These are phyloP conservation scores for Rhingia rostrata DNA, from an alignment of 2,888 invertebrate species.

Conservation along the genomic window DNA sequence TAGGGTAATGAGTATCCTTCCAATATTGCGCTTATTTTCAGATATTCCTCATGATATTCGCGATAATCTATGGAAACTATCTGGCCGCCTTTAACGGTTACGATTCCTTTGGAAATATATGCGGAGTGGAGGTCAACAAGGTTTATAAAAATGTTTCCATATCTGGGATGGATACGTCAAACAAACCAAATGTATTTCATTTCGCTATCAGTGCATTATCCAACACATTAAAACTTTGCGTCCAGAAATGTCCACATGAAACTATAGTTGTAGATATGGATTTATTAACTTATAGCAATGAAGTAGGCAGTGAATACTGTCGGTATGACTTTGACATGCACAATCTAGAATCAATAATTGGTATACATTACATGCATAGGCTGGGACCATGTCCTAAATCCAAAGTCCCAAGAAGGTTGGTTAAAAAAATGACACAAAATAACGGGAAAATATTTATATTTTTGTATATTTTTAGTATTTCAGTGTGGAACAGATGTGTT, in stretches of 20 bases:
- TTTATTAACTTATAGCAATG: too few relatives aligned
- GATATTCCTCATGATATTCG: conserved; percentile 93
- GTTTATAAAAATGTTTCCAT: conserved; percentile 88
- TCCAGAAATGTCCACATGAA: conserved; percentile 79
- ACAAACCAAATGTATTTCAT: conserved; percentile 91
- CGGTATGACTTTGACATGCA: too few relatives aligned
- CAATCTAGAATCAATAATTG: too few relatives aligned
- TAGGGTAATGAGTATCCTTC: background rate
- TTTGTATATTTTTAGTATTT: too few relatives aligned
- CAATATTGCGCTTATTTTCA: conserved; percentile 80
- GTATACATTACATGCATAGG: too few relatives aligned
- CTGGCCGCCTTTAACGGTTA: conserved; percentile 93
- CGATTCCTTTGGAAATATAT: conserved; percentile 97
- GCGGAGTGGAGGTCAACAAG: conserved; percentile 91
- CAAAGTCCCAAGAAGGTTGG: too few relatives aligned
- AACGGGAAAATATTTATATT: too few relatives aligned
- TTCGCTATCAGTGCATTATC: conserved; percentile 90
- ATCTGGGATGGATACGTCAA: conserved; percentile 91
- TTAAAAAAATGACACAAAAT: too few relatives aligned
- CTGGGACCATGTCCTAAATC: too few relatives aligned
- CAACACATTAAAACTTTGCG: conserved; percentile 93
- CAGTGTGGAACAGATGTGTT: too few relatives aligned
- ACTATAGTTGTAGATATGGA: too few relatives aligned
- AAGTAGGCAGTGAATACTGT: too few relatives aligned
- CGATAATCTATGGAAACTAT: conserved; percentile 94